phyloP scores from a whole-genome alignment of 2,113 vertebrate species.

The Tragelaphus buxtoni region DNA sequence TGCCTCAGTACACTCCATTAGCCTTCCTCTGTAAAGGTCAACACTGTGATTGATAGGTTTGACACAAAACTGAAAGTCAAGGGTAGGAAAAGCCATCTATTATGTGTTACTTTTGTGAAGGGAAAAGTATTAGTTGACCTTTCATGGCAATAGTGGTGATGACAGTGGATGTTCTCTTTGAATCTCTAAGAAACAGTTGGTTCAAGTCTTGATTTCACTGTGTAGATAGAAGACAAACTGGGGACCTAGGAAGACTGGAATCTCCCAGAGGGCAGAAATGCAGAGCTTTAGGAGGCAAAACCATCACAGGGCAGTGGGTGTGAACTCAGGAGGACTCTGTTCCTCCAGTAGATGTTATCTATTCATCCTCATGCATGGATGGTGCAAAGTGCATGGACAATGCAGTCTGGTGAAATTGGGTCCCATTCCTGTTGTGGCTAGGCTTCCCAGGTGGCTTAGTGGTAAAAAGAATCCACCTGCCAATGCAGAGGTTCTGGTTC shows the following conservation, averaged over 20 bases:
- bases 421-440: not conserved
- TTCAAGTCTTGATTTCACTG: not conserved
- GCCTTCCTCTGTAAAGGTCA: slow-evolving; percentile 68
- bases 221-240: not conserved
- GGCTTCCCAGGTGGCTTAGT: not conserved
- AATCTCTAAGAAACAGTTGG: slow-evolving; percentile 45
- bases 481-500: not conserved
- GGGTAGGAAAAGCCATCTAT: slow-evolving; percentile 64
- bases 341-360: accelerated
- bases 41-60: slow-evolving; percentile 56
- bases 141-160: not conserved
- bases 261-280: not conserved
- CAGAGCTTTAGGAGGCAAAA: not conserved
- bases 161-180: not conserved
- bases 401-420: accelerated
- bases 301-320: accelerated
- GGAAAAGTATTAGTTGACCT: slow-evolving; percentile 5
- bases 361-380: not conserved
- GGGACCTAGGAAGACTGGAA: not conserved
- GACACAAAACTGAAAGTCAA: slow-evolving; percentile 67
- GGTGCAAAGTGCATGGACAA: accelerated
- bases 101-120: slow-evolving; percentile 30
- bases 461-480: not conserved
- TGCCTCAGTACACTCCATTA: slow-evolving; percentile 52
- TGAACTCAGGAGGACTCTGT: not conserved